Conservation (phyloP, 2,113 vertebrate species). For the Acanthisitta chloris region DNA sequence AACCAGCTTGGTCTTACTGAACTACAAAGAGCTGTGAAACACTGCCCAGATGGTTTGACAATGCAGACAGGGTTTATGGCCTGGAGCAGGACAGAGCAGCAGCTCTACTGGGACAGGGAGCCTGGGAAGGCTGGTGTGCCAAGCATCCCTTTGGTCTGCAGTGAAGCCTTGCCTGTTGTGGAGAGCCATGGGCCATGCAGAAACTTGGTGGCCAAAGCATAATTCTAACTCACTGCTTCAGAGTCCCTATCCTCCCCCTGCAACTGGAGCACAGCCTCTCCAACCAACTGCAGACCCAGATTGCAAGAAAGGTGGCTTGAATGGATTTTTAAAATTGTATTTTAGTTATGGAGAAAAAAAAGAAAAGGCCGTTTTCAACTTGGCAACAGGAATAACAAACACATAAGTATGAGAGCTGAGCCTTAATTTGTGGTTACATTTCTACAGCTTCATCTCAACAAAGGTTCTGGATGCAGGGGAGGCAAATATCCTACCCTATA, state of each 20-base stretch:
- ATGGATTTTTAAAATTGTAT: accelerated
- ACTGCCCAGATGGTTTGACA: not conserved
- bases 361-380: not conserved
- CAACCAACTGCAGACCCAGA: not conserved
- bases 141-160: not conserved
- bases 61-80: not conserved
- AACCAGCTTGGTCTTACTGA: not conserved
- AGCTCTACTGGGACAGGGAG: not conserved
- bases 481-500: not conserved
- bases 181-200: not conserved
- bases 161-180: not conserved
- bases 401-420: not conserved
- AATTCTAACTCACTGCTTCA: not conserved
- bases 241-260: not conserved
- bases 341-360: not conserved
- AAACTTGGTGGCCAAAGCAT: not conserved
- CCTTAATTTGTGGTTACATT: not conserved
- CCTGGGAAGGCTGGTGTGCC: not conserved
- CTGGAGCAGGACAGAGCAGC: not conserved
- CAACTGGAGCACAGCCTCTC: not conserved
- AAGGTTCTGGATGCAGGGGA: not conserved
- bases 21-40: not conserved
- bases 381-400: not conserved
- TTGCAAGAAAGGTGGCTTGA: not conserved
- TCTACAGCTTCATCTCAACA: not conserved